These are phyloP conservation scores for Florisuga fusca DNA, from an alignment of 2,797 vertebrate genomes.

Conservation along the genomic window DNA sequence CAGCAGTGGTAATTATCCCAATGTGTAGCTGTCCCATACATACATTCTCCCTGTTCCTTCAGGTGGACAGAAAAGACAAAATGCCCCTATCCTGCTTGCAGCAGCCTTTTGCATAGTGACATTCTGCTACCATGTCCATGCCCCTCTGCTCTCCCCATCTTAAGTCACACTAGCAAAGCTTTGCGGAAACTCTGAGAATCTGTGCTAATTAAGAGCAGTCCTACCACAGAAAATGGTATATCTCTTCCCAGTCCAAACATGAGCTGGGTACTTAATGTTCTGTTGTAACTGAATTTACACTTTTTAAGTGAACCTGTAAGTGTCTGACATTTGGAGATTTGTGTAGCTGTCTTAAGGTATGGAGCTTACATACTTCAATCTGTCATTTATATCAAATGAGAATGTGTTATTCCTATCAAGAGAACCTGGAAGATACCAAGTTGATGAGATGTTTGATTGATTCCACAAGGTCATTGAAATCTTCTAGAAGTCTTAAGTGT, in stretches of 20 bases:
- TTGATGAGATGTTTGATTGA: background rate
- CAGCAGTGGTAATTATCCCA: background rate
- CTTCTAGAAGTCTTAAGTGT: background rate
- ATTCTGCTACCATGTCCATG: accelerated
- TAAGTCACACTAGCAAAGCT: accelerated
- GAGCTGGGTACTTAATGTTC: background rate
- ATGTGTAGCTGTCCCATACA: accelerated
- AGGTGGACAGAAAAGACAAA: background rate
- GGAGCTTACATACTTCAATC: background rate
- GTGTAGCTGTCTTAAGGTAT: background rate
- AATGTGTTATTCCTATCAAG: background rate
- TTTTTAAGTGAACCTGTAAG: background rate
- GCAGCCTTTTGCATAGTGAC: background rate
- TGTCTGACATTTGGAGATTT: background rate
- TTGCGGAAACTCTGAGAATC: background rate
- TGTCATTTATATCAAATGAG: background rate
- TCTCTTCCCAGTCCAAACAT: background rate
- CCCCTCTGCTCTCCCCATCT: background rate
- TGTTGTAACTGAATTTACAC: background rate
- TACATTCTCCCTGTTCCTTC: background rate
- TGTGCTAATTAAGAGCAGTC: background rate
- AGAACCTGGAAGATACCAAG: background rate
- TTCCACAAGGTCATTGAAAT: background rate
- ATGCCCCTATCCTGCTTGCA: background rate
- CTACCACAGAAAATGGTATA: background rate